Evolutionary conservation across 2,797 vertebrate species (phyloP).

Genomic region (Eospalax fontanierii): DNA sequence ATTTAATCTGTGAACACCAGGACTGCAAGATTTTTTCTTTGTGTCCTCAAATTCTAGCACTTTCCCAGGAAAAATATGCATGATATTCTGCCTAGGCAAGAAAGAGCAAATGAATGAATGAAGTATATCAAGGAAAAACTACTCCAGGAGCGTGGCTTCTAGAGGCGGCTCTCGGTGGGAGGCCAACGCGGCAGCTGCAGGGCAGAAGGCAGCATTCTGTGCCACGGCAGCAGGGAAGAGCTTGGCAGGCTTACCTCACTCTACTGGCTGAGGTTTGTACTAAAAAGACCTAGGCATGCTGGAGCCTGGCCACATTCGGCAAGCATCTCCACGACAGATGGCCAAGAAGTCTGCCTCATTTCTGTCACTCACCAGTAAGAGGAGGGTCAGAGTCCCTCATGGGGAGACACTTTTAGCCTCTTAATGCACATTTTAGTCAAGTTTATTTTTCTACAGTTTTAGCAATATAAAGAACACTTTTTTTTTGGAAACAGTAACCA

Average conservation of each 20-base stretch:
- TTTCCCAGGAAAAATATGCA: neutral
- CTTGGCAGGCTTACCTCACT: neutral
- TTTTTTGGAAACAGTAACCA: slow-evolving; percentile 28
- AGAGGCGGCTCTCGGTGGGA: neutral
- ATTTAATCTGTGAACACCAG: slow-evolving; percentile 12
- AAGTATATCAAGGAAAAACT: neutral
- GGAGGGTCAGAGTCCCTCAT: slow-evolving; percentile 4
- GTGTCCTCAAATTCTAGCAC: neutral
- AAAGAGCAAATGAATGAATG: neutral
- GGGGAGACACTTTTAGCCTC: neutral
- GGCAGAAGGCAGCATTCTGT: neutral
- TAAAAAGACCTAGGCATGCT: neutral
- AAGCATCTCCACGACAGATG: slow-evolving; percentile 57
- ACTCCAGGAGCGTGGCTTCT: neutral
- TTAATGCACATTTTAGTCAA: slow-evolving; percentile 18
- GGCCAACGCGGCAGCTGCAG: neutral
- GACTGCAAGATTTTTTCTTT: slow-evolving; percentile 23
- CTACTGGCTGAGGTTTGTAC: slow-evolving; percentile 45
- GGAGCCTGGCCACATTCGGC: slow-evolving; percentile 52
- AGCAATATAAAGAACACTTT: slow-evolving; percentile 18
- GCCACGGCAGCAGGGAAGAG: neutral
- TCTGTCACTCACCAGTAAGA: slow-evolving; percentile 52
- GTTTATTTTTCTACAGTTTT: slow-evolving; percentile 38
- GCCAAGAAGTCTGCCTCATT: slow-evolving; percentile 41
- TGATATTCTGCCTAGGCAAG: neutral